A percentile compares a stretch with the other conserved stretches of the same genome.
phyloP scores from a whole-genome alignment of 2,888 invertebrate species.

The Venusia cambrica region DNA sequence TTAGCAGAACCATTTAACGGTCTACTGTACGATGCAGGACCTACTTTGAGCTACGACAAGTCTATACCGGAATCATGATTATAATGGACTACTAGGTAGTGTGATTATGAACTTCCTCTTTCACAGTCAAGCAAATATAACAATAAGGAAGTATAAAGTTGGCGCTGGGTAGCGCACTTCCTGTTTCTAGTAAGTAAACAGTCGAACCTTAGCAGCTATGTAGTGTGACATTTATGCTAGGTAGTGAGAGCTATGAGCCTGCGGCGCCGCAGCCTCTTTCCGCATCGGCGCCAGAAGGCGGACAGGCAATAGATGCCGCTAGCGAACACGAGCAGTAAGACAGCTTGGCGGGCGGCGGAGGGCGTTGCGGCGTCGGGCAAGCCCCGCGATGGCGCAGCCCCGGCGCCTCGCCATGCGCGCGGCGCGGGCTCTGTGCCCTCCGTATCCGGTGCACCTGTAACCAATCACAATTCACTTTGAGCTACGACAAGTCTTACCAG shows the following conservation, averaged over 20 bases:
- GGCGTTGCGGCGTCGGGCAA: constrained; percentile 34
- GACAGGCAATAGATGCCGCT: constrained; percentile 47
- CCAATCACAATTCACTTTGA: no score
- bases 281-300: constrained; percentile 56
- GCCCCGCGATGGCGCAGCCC: constrained; percentile 55
- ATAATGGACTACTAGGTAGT: no score
- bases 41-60: no score
- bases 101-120: no score
- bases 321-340: constrained; percentile 45
- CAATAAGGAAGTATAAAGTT: no score
- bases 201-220: constrained; percentile 1
- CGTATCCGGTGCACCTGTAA: constrained; percentile 51
- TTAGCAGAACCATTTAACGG: no score
- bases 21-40: no score
- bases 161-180: no score
- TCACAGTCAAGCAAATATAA: no score
- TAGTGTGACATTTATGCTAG: constrained; percentile 42
- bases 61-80: no score
- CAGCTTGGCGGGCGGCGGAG: constrained; percentile 39
- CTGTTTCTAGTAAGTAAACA: no score
- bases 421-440: constrained; percentile 73
- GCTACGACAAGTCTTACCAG: no score
- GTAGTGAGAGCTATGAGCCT: constrained; percentile 62
- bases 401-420: constrained; percentile 80
- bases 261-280: constrained; percentile 56